phyloP scores from a whole-genome alignment of 2,888 invertebrate genomes.

The Pheosia gnoma region DNA sequence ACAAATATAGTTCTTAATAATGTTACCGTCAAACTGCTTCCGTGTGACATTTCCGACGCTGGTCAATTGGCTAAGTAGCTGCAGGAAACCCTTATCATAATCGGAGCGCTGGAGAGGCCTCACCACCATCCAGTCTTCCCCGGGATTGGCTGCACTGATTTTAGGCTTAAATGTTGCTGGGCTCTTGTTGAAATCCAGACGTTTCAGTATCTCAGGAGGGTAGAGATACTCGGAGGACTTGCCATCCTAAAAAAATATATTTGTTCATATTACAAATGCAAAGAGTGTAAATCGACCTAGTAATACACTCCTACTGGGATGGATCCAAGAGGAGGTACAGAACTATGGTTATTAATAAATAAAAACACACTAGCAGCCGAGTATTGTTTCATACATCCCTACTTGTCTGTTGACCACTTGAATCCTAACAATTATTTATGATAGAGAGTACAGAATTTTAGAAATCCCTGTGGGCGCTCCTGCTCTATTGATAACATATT shows the following conservation, averaged over 20 bases:
- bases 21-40: constrained; percentile 92
- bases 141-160: constrained; percentile 88
- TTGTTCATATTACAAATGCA: not conserved
- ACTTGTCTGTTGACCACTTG: too few species aligned
- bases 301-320: too few species aligned
- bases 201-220: constrained; percentile 86
- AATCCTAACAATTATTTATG: too few species aligned
- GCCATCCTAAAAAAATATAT: constrained; percentile 63
- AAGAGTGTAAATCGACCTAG: too few species aligned
- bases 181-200: constrained; percentile 87
- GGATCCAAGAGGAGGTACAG: too few species aligned
- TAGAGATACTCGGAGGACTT: constrained; percentile 83
- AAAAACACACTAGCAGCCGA: too few species aligned
- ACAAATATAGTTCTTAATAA: not conserved
- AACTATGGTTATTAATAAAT: too few species aligned
- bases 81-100: constrained; percentile 92
- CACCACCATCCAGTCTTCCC: constrained; percentile 89
- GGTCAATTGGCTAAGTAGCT: constrained; percentile 92
- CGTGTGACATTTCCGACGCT: constrained; percentile 91
- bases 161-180: constrained; percentile 87
- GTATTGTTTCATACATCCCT: too few species aligned
- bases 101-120: constrained; percentile 92
- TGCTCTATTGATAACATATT: too few species aligned
- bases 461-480: too few species aligned
- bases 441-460: too few species aligned